Base-by-base conservation (phyloP, 2,888 invertebrate genomes). In the Apotomis betuletana region DNA sequence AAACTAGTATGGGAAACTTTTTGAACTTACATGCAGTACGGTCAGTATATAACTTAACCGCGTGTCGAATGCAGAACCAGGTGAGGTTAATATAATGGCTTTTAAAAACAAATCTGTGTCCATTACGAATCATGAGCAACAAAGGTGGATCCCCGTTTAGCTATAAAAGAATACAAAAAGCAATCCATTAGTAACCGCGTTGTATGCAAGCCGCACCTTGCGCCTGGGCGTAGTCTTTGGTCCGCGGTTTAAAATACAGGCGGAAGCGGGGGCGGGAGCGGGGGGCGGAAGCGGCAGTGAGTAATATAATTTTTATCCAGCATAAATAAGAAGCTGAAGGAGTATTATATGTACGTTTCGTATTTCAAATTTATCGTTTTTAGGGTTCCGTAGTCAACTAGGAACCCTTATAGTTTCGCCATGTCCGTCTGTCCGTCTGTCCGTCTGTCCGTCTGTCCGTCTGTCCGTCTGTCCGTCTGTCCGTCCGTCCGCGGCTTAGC, bases 121-220 rank as follows among this genome's bases (percentile, higher is more conserved):
- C 57, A 71, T 61, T 62, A 69, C 55, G 15, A 61, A 70, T 13
- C 51, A 57, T 44, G 38, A 15, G 38, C 49, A 58, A 63, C 70
- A 41, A 71, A 60, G 67, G 71, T 59, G 72, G 58, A 70, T 59
- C 60, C 71, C 51, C 52, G 44, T 61, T 51, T 71, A 60, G 67
- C 62, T 72, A 72, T 72, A 72, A 82, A 80, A 78, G 79, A 79
- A 77, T 80, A 84, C 85, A 83, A 84, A 87, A 88, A 86, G 83
- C 85, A 85, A 87, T 87, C 87, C 87, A 89, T 89, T 90, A 90
- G 82, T 77, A 77, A 81, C 70, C 75, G 84, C 87, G 84, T 85
- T 89, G 88, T 90, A 87, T 90, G 89, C 89, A 75, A 61, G 79
- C 78, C 81, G 77, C 81, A 75, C 81, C 81, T 78, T 67, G 64